Percentiles rank a stretch among this genome's conserved stretches.
phyloP scores from a whole-genome alignment of 2,888 invertebrate species.

The Orthonychiurus folsomi region DNA sequence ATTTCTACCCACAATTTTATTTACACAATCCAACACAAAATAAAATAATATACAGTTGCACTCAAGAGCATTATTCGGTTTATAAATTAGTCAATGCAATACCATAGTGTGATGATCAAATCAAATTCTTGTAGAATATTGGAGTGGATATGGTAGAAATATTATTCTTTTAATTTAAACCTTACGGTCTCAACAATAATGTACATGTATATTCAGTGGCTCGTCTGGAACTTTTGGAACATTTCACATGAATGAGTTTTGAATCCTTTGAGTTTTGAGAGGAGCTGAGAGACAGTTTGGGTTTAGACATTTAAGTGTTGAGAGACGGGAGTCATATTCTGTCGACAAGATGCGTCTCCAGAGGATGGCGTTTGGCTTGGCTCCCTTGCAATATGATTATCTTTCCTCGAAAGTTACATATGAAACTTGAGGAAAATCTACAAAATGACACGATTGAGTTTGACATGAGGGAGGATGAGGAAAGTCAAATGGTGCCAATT shows the following conservation, averaged over 20 bases:
- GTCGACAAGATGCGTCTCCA: slow-evolving; percentile 2
- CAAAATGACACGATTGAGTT: slow-evolving; percentile 12
- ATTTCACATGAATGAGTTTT: neutral
- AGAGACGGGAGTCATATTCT: slow-evolving; percentile 4
- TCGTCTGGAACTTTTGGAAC: too few species aligned
- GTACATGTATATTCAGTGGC: too few species aligned
- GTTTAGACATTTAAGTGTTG: neutral
- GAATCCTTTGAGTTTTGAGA: neutral
- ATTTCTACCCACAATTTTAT: neutral
- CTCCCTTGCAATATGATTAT: slow-evolving; percentile 9
- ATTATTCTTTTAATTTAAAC: too few species aligned
- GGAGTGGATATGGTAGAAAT: too few species aligned
- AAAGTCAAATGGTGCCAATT: slow-evolving; percentile 1
- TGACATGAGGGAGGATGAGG: slow-evolving; percentile 12
- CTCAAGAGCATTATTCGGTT: too few species aligned
- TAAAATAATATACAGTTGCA: too few species aligned
- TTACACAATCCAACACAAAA: too few species aligned
- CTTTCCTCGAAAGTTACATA: slow-evolving; percentile 8
- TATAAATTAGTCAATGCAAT: too few species aligned
- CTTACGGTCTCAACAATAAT: too few species aligned
- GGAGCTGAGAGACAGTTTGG: neutral
- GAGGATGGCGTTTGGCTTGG: slow-evolving; percentile 9
- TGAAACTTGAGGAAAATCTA: slow-evolving; percentile 10
- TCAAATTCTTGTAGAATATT: too few species aligned
- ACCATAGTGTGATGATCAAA: too few species aligned